Evolutionary conservation across 2,888 invertebrate genomes (phyloP), one percentile per base, ranked within the genome.

Genomic region (Tachina lurida): DNA sequence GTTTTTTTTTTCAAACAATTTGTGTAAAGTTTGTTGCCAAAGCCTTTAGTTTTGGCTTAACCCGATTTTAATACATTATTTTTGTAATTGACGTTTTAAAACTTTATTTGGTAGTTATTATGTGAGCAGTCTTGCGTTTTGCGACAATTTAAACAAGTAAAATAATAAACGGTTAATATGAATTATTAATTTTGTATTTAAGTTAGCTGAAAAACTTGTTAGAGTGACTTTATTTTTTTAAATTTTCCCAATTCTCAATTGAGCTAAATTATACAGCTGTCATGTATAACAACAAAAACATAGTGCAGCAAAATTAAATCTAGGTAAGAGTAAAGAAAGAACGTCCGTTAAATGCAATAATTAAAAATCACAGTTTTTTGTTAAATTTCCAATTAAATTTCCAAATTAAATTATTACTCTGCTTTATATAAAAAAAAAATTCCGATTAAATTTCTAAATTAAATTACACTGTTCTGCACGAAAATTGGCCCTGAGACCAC

Each of bases 41-140:
- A 84, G 65, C 78, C 54, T 79, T 84, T 74, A 70, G 54, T 78
- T 83, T 77, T 58, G 4, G 22, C 60, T 22, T 54, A 58, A 49
- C n/a, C 13, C 52, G 47, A 60, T 52, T 74, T 62, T 65, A 9
- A 2, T 56, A 65, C 54, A 49, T 54, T 71, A 13, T 54, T 54
- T n/a, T 31, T 47, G 56, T 10, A 22, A 60, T 68, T 58, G 45
- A 47, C 15, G 41, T 19, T 17, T 60, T 58, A 77, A 47, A 15
- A 13, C 47, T 49, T 58, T 52, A 47, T 67, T 67, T 76, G n/a
- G 17, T 13, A 58, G 67, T 17, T 58, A 47, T 47, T 45, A 22
- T 2, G 19, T 15, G 3, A 43, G 43, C 56, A 19, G 3, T 41
- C 2, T 8, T 13, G 5, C 0, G 41, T 58, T 22, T 58, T 31